phyloP scores from a whole-genome alignment of 2,113 vertebrate genomes.

The Anseranas semipalmata region DNA sequence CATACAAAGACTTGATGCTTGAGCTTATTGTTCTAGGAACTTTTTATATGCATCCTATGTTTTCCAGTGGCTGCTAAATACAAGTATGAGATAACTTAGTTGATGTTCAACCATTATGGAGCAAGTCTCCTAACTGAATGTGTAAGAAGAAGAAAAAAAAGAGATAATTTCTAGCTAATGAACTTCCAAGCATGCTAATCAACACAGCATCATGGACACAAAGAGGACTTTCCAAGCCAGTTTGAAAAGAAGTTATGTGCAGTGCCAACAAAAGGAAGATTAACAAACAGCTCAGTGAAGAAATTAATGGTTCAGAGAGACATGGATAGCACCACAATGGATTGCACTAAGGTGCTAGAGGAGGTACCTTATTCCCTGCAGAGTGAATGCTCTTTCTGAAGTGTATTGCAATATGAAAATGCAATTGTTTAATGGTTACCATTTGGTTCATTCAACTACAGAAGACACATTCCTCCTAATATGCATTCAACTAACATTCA shows the following conservation, averaged over 20 bases:
- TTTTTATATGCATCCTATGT: not conserved
- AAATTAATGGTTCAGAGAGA: slow-evolving; percentile 27
- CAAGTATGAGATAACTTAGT: not conserved
- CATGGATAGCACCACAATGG: slow-evolving; percentile 70
- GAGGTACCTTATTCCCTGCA: slow-evolving; percentile 73
- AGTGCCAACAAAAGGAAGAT: slow-evolving; percentile 25
- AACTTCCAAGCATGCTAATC: not conserved
- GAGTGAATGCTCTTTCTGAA: slow-evolving; percentile 61
- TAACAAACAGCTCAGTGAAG: slow-evolving; percentile 24
- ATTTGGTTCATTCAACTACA: slow-evolving; percentile 72
- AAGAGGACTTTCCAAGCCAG: slow-evolving; percentile 29
- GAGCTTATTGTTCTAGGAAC: not conserved
- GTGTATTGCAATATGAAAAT: slow-evolving; percentile 55
- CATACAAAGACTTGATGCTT: not conserved
- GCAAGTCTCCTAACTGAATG: slow-evolving; percentile 20
- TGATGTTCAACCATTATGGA: not conserved
- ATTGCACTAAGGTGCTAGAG: slow-evolving; percentile 62
- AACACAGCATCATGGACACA: not conserved
- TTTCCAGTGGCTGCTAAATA: not conserved
- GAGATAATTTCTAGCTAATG: not conserved
- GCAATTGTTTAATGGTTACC: slow-evolving; percentile 56
- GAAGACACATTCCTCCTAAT: slow-evolving; percentile 76
- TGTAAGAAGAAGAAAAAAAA: not conserved
- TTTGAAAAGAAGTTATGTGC: not conserved
- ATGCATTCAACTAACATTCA: slow-evolving; percentile 74